Evolutionary conservation across 1,140 invertebrate genomes (phyloP).

Genomic region (Myzus persicae): DNA sequence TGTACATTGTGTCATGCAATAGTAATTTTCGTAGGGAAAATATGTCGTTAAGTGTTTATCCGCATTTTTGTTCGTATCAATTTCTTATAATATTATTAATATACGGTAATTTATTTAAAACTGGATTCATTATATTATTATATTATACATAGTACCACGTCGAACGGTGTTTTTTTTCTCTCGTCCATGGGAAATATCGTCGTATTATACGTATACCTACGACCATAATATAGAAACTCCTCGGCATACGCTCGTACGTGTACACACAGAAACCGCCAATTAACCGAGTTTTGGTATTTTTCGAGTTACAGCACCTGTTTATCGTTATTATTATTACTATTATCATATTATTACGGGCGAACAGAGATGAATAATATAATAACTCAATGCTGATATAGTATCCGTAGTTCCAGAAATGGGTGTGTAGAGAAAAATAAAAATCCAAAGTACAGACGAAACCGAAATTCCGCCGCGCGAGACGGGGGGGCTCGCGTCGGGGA

Average conservation of each 20-base stretch:
- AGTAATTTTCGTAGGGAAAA: constrained; percentile 27
- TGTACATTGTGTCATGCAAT: background rate
- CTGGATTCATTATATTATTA: constrained; percentile 6
- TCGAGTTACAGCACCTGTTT: constrained; percentile 42
- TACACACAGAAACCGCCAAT: constrained; percentile 32
- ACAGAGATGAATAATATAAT: background rate
- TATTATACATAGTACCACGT: too few species aligned
- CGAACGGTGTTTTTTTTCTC: background rate
- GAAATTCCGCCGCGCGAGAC: background rate
- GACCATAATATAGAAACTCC: background rate
- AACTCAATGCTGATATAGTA: background rate
- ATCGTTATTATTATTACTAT: constrained; percentile 26
- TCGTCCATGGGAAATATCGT: constrained; percentile 3
- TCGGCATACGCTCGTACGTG: background rate
- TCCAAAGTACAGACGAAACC: background rate
- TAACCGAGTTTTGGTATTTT: constrained; percentile 37
- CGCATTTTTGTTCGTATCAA: constrained; percentile 22
- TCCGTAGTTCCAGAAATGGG: too few species aligned
- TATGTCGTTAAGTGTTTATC: constrained; percentile 20
- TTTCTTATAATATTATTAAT: constrained; percentile 35
- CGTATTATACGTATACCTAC: background rate
- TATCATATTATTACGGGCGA: background rate
- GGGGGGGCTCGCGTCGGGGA: background rate
- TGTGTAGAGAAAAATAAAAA: background rate
- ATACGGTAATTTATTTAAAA: constrained; percentile 40